phyloP scores from a whole-genome alignment of 2,888 invertebrate genomes.

The Nezara viridula region DNA sequence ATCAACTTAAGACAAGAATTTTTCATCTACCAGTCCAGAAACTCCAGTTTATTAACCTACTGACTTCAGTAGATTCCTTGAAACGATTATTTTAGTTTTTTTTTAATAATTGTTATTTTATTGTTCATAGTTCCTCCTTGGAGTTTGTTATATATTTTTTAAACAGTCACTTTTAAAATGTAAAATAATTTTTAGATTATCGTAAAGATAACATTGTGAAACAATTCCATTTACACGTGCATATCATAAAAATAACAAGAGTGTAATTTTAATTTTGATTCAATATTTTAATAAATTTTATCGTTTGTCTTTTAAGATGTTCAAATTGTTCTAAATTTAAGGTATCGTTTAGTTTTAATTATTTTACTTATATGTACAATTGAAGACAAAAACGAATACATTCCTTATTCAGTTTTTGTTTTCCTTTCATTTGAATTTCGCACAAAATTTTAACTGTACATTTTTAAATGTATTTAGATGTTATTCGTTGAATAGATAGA shows the following conservation, averaged over 20 bases:
- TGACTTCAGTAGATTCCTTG: background rate
- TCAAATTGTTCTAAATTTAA: background rate
- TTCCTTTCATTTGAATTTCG: background rate
- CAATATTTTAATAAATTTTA: background rate
- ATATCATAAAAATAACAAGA: background rate
- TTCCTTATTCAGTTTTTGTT: background rate
- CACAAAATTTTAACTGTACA: background rate
- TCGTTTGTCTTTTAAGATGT: background rate
- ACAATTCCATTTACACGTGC: background rate
- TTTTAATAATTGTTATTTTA: background rate
- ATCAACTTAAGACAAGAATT: background rate
- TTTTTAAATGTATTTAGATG: background rate
- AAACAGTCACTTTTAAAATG: background rate
- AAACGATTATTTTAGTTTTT: background rate
- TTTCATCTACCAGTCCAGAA: background rate
- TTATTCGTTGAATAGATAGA: background rate
- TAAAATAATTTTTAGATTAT: slow-evolving; percentile 13
- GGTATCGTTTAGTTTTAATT: background rate
- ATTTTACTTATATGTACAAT: background rate
- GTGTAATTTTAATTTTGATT: background rate
- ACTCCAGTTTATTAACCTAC: background rate
- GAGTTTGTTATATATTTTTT: background rate
- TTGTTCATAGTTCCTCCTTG: background rate
- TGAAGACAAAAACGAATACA: background rate
- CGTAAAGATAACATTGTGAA: background rate